Evolutionary conservation across 53 echinoderm and acorn worm species (phyloP).

Genomic region (Zoroaster sp.): DNA sequence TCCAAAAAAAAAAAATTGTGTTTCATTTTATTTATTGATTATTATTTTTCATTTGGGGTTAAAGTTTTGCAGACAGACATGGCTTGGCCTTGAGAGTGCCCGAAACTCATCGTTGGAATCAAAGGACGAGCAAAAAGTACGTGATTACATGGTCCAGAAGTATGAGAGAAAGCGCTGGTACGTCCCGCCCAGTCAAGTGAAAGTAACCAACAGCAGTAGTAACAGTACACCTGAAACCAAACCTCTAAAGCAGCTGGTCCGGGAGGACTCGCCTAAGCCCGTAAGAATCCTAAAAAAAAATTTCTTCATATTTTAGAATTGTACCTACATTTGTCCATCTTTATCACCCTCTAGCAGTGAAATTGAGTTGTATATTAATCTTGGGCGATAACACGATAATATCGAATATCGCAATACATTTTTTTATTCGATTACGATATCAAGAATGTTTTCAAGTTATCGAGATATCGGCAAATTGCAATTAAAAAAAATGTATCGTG

Average conservation of each 20-base stretch:
- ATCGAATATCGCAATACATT: too few species aligned
- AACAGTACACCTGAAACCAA: slow-evolving; percentile 79
- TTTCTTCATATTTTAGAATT: too few species aligned
- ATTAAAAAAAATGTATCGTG: too few species aligned
- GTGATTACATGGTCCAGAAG: slow-evolving; percentile 94
- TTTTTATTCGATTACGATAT: too few species aligned
- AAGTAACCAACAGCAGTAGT: slow-evolving; percentile 55
- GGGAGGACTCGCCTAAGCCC: slow-evolving; percentile 51
- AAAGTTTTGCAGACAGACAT: slow-evolving; percentile 83
- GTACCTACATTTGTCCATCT: too few species aligned
- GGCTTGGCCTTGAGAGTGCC: slow-evolving; percentile 85
- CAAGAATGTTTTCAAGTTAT: too few species aligned
- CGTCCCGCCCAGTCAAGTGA: slow-evolving; percentile 81
- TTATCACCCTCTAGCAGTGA: too few species aligned
- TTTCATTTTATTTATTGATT: neutral
- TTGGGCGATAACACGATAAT: too few species aligned
- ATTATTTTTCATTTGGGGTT: neutral
- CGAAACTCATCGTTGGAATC: slow-evolving; percentile 75
- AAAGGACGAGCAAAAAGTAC: slow-evolving; percentile 89
- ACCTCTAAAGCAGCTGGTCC: slow-evolving; percentile 73
- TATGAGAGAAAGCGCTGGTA: slow-evolving; percentile 97
- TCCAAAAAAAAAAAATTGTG: neutral
- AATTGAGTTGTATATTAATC: too few species aligned
- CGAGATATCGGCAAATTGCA: too few species aligned
- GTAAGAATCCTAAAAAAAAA: neutral